A percentile compares a stretch with the other conserved stretches of the same genome.
These are phyloP conservation scores for Tangara arthus DNA, from an alignment of 2,797 vertebrate species.

Conservation along the genomic window DNA sequence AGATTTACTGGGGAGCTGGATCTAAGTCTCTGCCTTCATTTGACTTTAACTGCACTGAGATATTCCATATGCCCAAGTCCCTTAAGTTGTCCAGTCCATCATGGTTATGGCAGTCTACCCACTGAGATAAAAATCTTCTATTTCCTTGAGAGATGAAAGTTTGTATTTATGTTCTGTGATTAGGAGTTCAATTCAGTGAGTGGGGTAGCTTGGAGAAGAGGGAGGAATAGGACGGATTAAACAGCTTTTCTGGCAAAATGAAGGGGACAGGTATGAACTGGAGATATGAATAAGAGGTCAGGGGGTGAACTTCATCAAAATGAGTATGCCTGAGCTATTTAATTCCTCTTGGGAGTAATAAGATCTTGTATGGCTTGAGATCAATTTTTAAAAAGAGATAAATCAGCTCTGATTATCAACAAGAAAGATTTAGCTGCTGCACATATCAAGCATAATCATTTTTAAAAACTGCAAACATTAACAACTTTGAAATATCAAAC, in stretches of 20 bases:
- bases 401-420: constrained; percentile 33
- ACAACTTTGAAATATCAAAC: not conserved
- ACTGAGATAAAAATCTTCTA: not conserved
- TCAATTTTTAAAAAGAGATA: constrained; percentile 42
- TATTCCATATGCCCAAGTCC: not conserved
- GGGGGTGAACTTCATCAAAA: constrained; percentile 8
- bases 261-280: not conserved
- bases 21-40: not conserved
- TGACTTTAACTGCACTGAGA: not conserved
- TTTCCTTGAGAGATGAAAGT: not conserved
- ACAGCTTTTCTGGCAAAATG: not conserved
- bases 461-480: constrained; percentile 14
- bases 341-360: not conserved
- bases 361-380: not conserved
- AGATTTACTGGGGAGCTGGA: not conserved
- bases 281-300: not conserved
- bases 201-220: not conserved
- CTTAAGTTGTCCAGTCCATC: not conserved
- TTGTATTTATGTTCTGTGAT: not conserved
- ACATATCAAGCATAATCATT: not conserved
- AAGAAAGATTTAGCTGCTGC: constrained; percentile 29
- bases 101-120: not conserved
- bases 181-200: not conserved
- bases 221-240: not conserved
- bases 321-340: constrained; percentile 6